Base-by-base conservation (phyloP, 2,113 vertebrate genomes). In the Aphyosemion australe region DNA sequence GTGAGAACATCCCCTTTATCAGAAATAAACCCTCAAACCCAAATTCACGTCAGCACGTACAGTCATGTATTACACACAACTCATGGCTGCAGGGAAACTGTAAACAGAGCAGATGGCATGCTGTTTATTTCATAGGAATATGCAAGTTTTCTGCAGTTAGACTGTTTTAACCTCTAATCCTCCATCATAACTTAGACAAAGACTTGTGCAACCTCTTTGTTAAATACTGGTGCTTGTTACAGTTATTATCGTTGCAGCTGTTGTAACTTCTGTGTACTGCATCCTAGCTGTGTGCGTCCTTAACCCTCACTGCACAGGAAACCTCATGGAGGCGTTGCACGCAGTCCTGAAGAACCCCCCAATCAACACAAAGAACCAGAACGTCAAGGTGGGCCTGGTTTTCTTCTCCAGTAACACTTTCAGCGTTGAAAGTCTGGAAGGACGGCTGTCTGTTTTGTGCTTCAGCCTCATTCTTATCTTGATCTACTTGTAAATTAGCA, bases 301-400 rank as follows among this genome's bases (percentile, higher is more conserved):
- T 97, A 94, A 96, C 92, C 45, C 1, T 53, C 52, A 39, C 46
- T 83, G 91, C 83, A 99, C 95, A 95, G 97, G 97, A 76, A 98
- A 97, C 71, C 93, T 98, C 75, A 94, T 93, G 83, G 96, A 94
- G n/a, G 97, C 97, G 0, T 89, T 99, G 2, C 95, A 98, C 19
- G 97, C 97, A 0, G 97, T 96, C 46, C 90, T 99, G 82, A 99
- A 99, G 90, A 99, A 99, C 79, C 97, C 97, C 32, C 97, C 97
- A 4, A 95, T 99, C 91, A 97, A 97, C 85, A 97, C 96, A 11
- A 99, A 98, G 92, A 99, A 95, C 90, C 97, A 99, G 82, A 95
- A 94, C 0, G 94, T 96, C 34, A 99, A 99, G 94, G 97, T 98
- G 78, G 92, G 86, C 68, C 56, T 34, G 0, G 12, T 45, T 47